Conservation (phyloP, 2,888 invertebrate species). For the Hanleya hanleyi region DNA sequence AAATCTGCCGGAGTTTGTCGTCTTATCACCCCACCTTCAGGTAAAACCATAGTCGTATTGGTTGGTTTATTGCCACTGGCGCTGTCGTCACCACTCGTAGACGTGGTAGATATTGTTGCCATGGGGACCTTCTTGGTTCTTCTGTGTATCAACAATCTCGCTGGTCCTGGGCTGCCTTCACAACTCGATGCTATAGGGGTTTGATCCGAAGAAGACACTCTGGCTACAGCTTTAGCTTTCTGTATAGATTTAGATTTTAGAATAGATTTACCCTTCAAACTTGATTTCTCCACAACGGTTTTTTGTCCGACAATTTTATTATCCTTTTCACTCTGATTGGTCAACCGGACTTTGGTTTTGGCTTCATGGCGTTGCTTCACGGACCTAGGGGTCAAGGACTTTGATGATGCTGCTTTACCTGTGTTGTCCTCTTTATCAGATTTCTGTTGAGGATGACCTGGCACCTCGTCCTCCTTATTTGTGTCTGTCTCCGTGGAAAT, state of each 20-base stretch:
- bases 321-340: neutral
- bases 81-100: neutral
- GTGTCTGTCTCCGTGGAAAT: constrained; percentile 24
- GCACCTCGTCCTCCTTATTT: constrained; percentile 2
- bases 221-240: neutral
- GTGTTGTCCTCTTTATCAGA: neutral
- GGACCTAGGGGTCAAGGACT: constrained; percentile 41
- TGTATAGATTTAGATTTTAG: neutral
- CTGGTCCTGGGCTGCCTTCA: neutral
- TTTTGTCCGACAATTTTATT: neutral
- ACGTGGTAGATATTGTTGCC: neutral
- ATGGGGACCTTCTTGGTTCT: neutral
- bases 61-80: neutral
- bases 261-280: neutral
- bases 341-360: constrained; percentile 21
- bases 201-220: neutral
- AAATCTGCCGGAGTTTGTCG: constrained; percentile 8
- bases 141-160: neutral
- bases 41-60: constrained; percentile 1
- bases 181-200: neutral
- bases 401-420: constrained; percentile 13
- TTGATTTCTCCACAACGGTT: neutral
- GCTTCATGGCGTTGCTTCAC: constrained; percentile 53
- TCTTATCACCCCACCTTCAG: constrained; percentile 1
- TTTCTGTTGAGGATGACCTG: constrained; percentile 7